Base-by-base conservation (phyloP, 2,113 vertebrate genomes). In the Chelonoidis abingdonii region DNA sequence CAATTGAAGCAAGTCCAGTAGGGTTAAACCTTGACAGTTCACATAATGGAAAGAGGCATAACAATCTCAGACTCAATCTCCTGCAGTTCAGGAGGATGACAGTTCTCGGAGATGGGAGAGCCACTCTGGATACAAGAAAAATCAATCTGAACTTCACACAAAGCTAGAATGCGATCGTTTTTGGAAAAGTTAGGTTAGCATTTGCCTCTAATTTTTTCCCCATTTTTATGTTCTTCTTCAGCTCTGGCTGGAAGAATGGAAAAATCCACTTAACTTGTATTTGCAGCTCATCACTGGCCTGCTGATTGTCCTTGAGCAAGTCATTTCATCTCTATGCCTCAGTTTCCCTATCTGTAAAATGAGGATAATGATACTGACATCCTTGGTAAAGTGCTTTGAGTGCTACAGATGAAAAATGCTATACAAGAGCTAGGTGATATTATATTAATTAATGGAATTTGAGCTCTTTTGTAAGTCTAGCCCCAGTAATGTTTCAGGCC, bases 31-130 rank as follows among this genome's bases (percentile, higher is more conserved):
- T 0, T 22, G 53, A 7, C 38, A 47, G 8, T 11, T 17, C n/a
- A 4, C 79, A 3, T 1, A 13, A 3, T 1, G 2, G 52, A 31
- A 80, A 31, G 0, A 1, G 12, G 2, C 4, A 7, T 2, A 53
- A 1, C 35, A n/a, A n/a, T 76, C 72, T 41, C 21, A 76, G 21
- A 76, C 72, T 44, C 10, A 25, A 44, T 25, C 72, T 44, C 41
- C 44, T 29, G 21, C 80, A 90, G 79, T 75, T 87, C 79, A 38
- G 65, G n/a, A 27, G 21, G 2, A 7, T 44, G 53, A 88, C 57
- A 3, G 5, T 1, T 25, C 22, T 29, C 25, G 10, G 38, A 12
- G 21, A 24, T 14, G 6, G 25, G 38, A 14, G 7, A 27, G 69
- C 59, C 1, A 0, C 44, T 53, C n/a, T 27, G 17, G 52, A 80